Evolutionary conservation across 2,797 vertebrate species (phyloP), one percentile per base, ranked within the genome.

Genomic region (Acanthurus leucopareius): DNA sequence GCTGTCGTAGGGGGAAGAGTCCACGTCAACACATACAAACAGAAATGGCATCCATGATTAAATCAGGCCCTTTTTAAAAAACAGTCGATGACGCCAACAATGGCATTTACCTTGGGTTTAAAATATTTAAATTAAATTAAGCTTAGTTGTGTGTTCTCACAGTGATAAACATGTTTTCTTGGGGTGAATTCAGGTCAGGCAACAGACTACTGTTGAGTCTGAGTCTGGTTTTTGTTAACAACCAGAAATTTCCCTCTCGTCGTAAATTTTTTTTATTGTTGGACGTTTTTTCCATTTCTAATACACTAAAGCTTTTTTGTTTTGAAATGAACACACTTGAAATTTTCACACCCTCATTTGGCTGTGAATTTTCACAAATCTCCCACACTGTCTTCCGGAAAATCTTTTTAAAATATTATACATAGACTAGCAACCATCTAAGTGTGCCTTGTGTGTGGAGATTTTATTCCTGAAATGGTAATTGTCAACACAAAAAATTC

Each of bases 1-100:
- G 88, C 88, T 90, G 87, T 79, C 0, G 22, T 35, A 54, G 19
- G 15, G 15, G 5, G 42, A 0, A 49, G 11, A 19, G 73, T 89
- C 88, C 91, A 93, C 86, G 91, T 91, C 83, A 80, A 91, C 90
- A 77, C 32, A 25, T 0, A 1, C 5, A 22, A 47, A 17, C 3
- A 62, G 32, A 35, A 51, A 54, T 9, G 53, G 3, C 28, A 10
- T 13, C 4, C 1, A 1, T 25, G 2, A 4, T 1, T 16, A 25
- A 51, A 60, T 54, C 15, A 0, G 2, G 5, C 7, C 3, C 8
- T 54, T 42, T 11, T 54, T 32, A 1, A 5, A 38, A 52, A 19
- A 0, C 0, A 58, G 15, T 4, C 13, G 5, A 7, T 10, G n/a
- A 5, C 15, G 1, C 32, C 40, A 4, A 0, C 0, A 16, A 1